Percentiles rank a stretch among this genome's conserved stretches.
These are phyloP conservation scores for Cryptomyrus ogoouensis DNA, from an alignment of 2,113 vertebrate species.

Conservation along the genomic window DNA sequence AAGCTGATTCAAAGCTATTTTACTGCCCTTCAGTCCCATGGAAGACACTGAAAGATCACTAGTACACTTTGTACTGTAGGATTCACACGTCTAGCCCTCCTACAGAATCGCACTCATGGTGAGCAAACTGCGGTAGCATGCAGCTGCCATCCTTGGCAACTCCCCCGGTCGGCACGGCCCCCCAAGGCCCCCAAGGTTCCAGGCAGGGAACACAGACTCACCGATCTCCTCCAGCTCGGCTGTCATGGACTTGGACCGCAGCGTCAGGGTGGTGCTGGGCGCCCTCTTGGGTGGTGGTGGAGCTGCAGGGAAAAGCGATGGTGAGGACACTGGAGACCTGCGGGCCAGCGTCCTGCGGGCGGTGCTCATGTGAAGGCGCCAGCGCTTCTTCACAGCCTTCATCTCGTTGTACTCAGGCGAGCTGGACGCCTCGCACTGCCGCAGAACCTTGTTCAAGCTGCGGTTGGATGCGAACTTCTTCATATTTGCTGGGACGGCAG, in stretches of 20 bases:
- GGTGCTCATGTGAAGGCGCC: constrained; percentile 72
- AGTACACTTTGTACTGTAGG: neutral
- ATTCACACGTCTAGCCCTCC: neutral
- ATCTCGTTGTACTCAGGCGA: constrained; percentile 77
- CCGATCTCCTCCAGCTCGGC: constrained; percentile 94
- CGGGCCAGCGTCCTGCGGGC: constrained; percentile 71
- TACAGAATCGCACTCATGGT: neutral
- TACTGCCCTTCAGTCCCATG: neutral
- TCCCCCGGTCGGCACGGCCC: neutral
- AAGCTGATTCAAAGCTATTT: neutral
- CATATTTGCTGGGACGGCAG: constrained; percentile 36
- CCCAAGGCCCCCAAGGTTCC: neutral
- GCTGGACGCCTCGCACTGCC: constrained; percentile 72
- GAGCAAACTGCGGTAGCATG: neutral
- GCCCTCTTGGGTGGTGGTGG: constrained; percentile 91
- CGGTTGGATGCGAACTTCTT: constrained; percentile 61
- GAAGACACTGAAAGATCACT: neutral
- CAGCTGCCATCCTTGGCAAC: neutral
- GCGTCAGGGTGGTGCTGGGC: constrained; percentile 88
- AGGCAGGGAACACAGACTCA: constrained; percentile 39
- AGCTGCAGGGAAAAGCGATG: constrained; percentile 90
- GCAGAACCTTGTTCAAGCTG: constrained; percentile 77
- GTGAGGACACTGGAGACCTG: constrained; percentile 79
- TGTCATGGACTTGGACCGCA: constrained; percentile 97
- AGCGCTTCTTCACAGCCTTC: constrained; percentile 79